Evolutionary conservation across 2,888 invertebrate species (phyloP).

Genomic region (Cheilosia vulpina): DNA sequence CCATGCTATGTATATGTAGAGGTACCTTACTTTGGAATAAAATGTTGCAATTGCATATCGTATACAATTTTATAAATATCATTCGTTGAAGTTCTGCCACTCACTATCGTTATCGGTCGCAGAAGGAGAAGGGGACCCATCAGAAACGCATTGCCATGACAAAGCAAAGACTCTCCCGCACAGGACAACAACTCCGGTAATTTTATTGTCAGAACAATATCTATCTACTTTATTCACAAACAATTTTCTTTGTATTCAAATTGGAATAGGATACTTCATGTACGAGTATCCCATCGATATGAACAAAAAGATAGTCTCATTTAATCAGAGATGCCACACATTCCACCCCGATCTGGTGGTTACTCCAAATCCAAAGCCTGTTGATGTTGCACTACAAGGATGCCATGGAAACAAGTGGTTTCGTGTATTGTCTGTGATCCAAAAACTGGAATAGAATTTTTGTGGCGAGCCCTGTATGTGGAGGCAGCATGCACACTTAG

Average conservation of each 20-base stretch:
- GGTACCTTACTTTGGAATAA: slow-evolving; percentile 20
- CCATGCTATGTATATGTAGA: slow-evolving; percentile 3
- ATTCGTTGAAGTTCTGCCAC: slow-evolving; percentile 34
- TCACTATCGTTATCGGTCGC: slow-evolving; percentile 7
- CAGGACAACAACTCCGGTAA: background rate
- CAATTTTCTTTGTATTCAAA: slow-evolving; percentile 28
- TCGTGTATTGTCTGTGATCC: slow-evolving; percentile 6
- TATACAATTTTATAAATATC: slow-evolving; percentile 52
- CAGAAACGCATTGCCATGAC: slow-evolving; percentile 22
- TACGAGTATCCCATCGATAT: slow-evolving; percentile 1
- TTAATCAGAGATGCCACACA: slow-evolving; percentile 5
- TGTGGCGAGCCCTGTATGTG: background rate
- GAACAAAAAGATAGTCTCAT: slow-evolving; percentile 5
- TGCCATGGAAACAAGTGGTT: background rate
- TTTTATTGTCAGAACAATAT: slow-evolving; percentile 20
- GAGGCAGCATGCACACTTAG: slow-evolving; percentile 4
- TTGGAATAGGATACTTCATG: slow-evolving; percentile 12
- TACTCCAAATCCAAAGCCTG: slow-evolving; percentile 1
- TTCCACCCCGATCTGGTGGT: background rate
- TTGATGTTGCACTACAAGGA: slow-evolving; percentile 2
- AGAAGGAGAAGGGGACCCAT: slow-evolving; percentile 3
- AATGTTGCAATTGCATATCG: slow-evolving; percentile 58
- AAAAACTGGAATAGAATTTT: background rate
- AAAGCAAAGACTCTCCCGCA: background rate
- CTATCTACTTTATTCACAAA: slow-evolving; percentile 51